Evolutionary conservation across 1,140 invertebrate species (phyloP).

Genomic region (Dendroctonus valens): DNA sequence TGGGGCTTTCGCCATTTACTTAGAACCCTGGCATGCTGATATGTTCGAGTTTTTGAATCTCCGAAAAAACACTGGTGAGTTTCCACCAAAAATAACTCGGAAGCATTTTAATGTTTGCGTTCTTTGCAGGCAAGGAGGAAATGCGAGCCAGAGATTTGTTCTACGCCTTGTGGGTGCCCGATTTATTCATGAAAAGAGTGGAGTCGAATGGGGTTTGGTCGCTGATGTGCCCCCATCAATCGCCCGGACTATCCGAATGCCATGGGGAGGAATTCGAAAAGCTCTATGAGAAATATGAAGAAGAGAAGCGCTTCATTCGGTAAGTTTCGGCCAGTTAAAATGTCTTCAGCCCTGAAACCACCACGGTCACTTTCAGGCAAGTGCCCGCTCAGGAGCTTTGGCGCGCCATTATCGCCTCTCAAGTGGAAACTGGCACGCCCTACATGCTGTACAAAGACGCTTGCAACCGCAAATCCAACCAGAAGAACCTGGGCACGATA

Average conservation of each 20-base stretch:
- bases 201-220: slow-evolving; percentile 87
- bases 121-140: slow-evolving; percentile 70
- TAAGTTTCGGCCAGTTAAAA: background rate
- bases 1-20: slow-evolving; percentile 98
- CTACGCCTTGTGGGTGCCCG: slow-evolving; percentile 97
- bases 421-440: slow-evolving; percentile 97
- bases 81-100: background rate
- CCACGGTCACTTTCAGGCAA: slow-evolving; percentile 36
- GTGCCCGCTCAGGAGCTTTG: slow-evolving; percentile 88
- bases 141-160: slow-evolving; percentile 93
- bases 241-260: slow-evolving; percentile 84
- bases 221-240: slow-evolving; percentile 95
- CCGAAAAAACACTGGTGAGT: slow-evolving; percentile 38
- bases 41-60: slow-evolving; percentile 75
- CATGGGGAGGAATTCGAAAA: slow-evolving; percentile 95
- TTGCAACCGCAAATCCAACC: slow-evolving; percentile 97
- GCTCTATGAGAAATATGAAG: slow-evolving; percentile 88
- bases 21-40: slow-evolving; percentile 99
- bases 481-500: slow-evolving; percentile 98
- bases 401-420: slow-evolving; percentile 92
- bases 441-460: slow-evolving; percentile 99
- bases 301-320: slow-evolving; percentile 21
- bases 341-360: slow-evolving; percentile 1
- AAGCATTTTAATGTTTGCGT: background rate
- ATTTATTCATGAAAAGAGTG: slow-evolving; percentile 97